A percentile compares a stretch with the other conserved stretches of the same genome.
Conservation (phyloP, 2,797 vertebrate species). For the Anomalospiza imberbis region DNA sequence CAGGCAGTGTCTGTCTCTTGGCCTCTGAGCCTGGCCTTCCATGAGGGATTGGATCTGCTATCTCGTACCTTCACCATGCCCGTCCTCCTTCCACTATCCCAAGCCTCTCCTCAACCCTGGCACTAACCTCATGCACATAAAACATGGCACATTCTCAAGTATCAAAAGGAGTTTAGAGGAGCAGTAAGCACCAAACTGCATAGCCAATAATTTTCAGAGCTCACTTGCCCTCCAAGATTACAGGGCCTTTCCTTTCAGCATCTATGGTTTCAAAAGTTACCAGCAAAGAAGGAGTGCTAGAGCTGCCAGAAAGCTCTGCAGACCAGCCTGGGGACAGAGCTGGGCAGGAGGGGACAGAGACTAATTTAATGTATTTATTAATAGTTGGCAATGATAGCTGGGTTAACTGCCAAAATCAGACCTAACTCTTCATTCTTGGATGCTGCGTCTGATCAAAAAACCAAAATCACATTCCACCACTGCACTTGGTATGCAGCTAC, state of each 20-base stretch:
- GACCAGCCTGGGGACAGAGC: not conserved
- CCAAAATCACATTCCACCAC: not conserved
- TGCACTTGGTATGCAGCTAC: not conserved
- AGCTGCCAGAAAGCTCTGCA: not conserved
- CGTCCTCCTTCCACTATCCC: not conserved
- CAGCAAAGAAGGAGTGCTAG: not conserved
- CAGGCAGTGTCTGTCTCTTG: not conserved
- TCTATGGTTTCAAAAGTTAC: not conserved
- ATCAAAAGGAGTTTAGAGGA: not conserved
- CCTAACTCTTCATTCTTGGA: not conserved
- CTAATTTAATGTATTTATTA: not conserved
- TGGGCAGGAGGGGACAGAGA: not conserved
- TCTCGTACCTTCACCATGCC: not conserved
- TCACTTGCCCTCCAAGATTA: not conserved
- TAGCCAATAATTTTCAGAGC: not conserved
- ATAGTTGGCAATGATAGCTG: not conserved
- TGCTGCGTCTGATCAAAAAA: not conserved
- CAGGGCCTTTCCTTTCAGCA: not conserved
- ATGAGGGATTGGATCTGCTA: not conserved
- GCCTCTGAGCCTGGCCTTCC: not conserved
- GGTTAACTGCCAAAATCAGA: not conserved
- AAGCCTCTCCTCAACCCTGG: not conserved
- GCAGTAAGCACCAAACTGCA: not conserved
- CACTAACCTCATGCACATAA: not conserved
- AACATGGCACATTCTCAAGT: rapidly evolving